These are phyloP conservation scores for Myocastor coypus DNA, from an alignment of 2,113 vertebrate species.

Conservation along the genomic window DNA sequence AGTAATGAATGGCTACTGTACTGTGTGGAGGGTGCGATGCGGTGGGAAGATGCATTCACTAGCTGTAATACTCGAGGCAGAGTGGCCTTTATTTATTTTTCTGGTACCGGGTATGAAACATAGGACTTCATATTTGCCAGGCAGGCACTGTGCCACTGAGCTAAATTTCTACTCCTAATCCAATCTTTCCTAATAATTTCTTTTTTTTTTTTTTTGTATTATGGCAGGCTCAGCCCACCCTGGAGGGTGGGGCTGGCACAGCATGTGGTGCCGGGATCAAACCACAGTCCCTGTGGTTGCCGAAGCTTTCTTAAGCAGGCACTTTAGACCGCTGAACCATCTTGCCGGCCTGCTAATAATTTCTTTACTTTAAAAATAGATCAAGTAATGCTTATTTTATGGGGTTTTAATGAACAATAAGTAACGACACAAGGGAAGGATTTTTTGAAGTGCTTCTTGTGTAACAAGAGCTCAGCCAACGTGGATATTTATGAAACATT, in stretches of 20 bases:
- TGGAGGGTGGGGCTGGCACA: too few relatives aligned
- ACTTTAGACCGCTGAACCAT: too few relatives aligned
- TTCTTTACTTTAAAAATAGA: not conserved
- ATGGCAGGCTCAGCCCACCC: too few relatives aligned
- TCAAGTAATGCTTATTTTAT: not conserved
- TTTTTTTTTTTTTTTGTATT: not conserved
- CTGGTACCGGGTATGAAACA: too few relatives aligned
- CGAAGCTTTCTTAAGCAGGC: too few relatives aligned
- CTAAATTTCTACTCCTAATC: too few relatives aligned
- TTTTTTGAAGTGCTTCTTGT: not conserved
- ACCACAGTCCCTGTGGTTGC: too few relatives aligned
- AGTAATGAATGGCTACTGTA: not conserved
- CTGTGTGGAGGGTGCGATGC: not conserved
- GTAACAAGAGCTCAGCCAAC: not conserved
- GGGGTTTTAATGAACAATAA: not conserved
- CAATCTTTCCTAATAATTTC: not conserved
- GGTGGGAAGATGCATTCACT: not conserved
- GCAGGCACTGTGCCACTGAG: too few relatives aligned
- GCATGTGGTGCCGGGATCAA: too few relatives aligned
- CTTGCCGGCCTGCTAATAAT: too few relatives aligned
- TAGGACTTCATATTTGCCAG: too few relatives aligned
- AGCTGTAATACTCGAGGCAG: not conserved
- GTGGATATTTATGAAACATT: not conserved
- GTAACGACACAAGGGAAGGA: not conserved
- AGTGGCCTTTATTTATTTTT: too few relatives aligned